Base-by-base conservation (phyloP, 2,888 invertebrate species). In the Hetaerina titia region DNA sequence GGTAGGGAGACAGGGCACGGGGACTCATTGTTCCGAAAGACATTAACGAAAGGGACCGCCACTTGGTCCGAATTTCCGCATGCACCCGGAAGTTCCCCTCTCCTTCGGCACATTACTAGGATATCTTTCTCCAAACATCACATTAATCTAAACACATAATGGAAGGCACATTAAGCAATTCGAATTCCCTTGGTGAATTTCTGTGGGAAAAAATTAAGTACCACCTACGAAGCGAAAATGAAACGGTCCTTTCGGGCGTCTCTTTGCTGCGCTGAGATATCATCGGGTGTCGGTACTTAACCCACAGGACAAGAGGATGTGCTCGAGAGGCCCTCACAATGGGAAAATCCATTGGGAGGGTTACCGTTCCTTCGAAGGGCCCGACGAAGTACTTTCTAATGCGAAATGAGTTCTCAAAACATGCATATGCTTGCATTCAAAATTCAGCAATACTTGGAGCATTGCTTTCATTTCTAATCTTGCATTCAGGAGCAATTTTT, bases 21-120 rank as follows among this genome's bases (percentile, higher is more conserved):
- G 56, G 56, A 56, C 9, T 89, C 58, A 92, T 92, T 92, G 92
- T 92, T 69, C n/a, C 92, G 25, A 45, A 81, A n/a, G 92, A 64
- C 56, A 64, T 89, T 89, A 89, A 89, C n/a, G 45, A 64, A 64
- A 92, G 45, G n/a, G 22, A 25, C 31, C 69, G 69, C 45, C 69
- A n/a, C 64, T 69, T 69, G 69, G 69, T 17, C 13, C 25, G 56
- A n/a, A 45, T n/a, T 31, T 90, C 69, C 31, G 63, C 13, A 92
- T 69, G 64, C 64, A n/a, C 69, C 45, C 45, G 31, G 90, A 64
- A 92, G 60, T 90, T 25, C 25, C 15, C 31, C 74, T 22, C 81
- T 22, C 25, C 15, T 22, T 9, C 11, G 19, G 31, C 81, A 81
- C 81, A 31, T 31, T 92, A 56, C 69, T 19, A 74, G 69, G n/a